Evolutionary conservation across 2,113 vertebrate genomes (phyloP).

Genomic region (Macquaria ambigua): DNA sequence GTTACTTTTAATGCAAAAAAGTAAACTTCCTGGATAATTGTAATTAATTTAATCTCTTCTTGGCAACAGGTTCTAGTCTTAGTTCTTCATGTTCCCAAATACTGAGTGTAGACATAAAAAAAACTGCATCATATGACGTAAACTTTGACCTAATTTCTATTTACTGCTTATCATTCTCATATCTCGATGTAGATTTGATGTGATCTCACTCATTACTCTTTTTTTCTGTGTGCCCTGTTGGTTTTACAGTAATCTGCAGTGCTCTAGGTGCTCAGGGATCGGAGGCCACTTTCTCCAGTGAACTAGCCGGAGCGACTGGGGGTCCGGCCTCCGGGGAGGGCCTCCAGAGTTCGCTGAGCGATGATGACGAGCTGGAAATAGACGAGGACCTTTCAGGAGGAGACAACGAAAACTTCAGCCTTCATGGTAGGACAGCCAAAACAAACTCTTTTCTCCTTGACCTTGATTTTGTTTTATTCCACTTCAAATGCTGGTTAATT

Average conservation of each 20-base stretch:
- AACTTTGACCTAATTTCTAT: neutral
- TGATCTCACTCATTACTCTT: neutral
- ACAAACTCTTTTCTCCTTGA: neutral
- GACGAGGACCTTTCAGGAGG: constrained; percentile 70
- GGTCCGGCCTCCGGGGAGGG: constrained; percentile 77
- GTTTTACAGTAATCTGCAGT: constrained; percentile 65
- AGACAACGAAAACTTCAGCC: constrained; percentile 24
- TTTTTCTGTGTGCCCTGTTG: neutral
- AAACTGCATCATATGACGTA: neutral
- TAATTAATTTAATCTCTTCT: neutral
- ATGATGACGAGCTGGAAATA: constrained; percentile 71
- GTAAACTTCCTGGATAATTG: neutral
- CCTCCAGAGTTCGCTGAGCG: constrained; percentile 54
- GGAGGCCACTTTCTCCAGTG: constrained; percentile 58
- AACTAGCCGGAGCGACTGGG: constrained; percentile 57
- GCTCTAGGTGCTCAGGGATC: constrained; percentile 56
- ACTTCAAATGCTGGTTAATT: neutral
- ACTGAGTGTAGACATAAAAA: neutral
- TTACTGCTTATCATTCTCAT: neutral
- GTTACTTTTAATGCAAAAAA: neutral
- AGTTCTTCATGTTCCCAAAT: no score
- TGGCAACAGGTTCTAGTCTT: neutral
- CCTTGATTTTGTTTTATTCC: neutral
- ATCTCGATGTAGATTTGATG: neutral
- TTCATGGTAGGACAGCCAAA: constrained; percentile 56